Base-by-base conservation (phyloP, 2,113 vertebrate species). In the Tyrannus savana region DNA sequence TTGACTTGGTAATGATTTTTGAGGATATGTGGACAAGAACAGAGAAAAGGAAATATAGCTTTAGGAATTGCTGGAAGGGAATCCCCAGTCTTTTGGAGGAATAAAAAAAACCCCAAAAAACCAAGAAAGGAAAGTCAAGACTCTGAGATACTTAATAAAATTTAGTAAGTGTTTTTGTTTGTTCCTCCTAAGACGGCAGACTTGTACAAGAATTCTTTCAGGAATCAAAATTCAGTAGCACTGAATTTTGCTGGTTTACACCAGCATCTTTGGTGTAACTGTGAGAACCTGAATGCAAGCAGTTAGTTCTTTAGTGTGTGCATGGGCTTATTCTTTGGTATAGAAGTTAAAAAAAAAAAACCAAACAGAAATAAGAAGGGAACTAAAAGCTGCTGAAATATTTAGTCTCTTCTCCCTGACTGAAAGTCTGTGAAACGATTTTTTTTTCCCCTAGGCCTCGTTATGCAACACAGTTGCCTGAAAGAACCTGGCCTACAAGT, bases 381-480 rank as follows among this genome's bases (percentile, higher is more conserved):
- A 30, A 14, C n/a, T 93, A 76, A 93, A 91, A 87, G 66, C 74
- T 79, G 10, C 66, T 89, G 81, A 94, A 95, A 87, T 91, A 91
- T 42, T 87, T 89, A 74, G 44, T 60, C n/a, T 89, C 44, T 78
- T 80, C 52, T 89, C 25, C 28, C 25, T 77, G 39, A 52, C 46
- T 56, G 31, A 35, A 47, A 37, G 44, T 75, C 72, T 80, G 31
- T 42, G 31, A 76, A 85, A 83, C 2, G 0, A 18, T 10, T 86
- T 75, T 49, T 49, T 80, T 75, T 39, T 39, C 17, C 68, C 30
- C 10, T 14, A n/a, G 56, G 44, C 42, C 23, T 56, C 44, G 37
- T 96, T 96, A 96, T 69, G 55, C 49, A 94, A 85, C 84, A 41
- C 22, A 42, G 69, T 91, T 87, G 84, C 87, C 89, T 94, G 74